phyloP scores from a whole-genome alignment of 2,113 vertebrate species.

The Tetrao urogallus region DNA sequence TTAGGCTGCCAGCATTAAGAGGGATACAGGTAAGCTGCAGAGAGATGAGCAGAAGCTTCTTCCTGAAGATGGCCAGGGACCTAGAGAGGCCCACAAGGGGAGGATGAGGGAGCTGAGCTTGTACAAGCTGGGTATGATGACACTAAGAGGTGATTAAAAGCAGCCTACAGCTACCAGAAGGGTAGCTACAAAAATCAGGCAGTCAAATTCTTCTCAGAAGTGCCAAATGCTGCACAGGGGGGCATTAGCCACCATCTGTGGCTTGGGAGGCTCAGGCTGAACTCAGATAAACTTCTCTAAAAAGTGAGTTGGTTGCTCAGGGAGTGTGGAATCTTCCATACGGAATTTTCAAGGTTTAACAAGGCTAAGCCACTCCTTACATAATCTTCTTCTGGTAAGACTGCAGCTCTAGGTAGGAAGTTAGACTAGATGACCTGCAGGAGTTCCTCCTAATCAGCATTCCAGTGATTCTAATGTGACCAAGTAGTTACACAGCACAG shows the following conservation, averaged over 20 bases:
- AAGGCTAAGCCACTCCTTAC: neutral
- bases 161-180: neutral
- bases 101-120: neutral
- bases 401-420: neutral
- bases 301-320: neutral
- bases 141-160: neutral
- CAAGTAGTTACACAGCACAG: neutral
- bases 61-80: neutral
- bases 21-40: neutral
- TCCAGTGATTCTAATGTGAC: neutral
- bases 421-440: neutral
- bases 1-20: neutral
- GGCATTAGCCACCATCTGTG: neutral
- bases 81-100: neutral
- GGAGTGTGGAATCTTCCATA: neutral
- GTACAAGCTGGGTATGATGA: neutral
- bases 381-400: neutral
- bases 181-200: neutral
- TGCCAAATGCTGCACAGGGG: fast-evolving
- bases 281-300: neutral
- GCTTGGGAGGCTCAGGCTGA: neutral
- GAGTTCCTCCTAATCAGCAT: neutral
- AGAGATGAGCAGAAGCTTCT: neutral
- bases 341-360: neutral
- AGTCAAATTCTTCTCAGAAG: neutral